A percentile compares a stretch with the other conserved stretches of the same genome.
phyloP scores from a whole-genome alignment of 2,113 vertebrate genomes.

The Nibea albiflora region DNA sequence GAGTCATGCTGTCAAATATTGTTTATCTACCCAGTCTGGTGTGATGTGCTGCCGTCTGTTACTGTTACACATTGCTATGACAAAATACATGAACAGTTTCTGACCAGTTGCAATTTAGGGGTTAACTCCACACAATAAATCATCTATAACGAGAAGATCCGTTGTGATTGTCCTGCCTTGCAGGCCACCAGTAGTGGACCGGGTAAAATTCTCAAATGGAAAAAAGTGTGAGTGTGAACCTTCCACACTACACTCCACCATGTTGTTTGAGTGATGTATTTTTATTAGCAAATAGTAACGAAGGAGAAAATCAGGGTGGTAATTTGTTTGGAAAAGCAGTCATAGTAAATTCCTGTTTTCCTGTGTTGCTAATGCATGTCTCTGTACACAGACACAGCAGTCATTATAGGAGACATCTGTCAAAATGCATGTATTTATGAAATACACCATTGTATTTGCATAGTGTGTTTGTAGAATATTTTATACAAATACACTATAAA shows the following conservation, averaged over 20 bases:
- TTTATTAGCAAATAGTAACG: constrained; percentile 12
- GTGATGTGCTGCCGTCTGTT: constrained; percentile 37
- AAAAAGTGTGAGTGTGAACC: not conserved
- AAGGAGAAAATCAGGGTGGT: constrained; percentile 11
- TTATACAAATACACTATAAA: not conserved
- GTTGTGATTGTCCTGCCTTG: not conserved
- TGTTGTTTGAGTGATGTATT: not conserved
- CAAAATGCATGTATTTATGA: not conserved
- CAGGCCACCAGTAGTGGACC: not conserved
- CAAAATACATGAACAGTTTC: constrained; percentile 35
- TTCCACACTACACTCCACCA: not conserved
- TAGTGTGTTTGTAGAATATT: not conserved
- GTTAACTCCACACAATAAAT: constrained; percentile 41
- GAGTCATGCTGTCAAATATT: constrained; percentile 58
- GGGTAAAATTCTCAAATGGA: not conserved
- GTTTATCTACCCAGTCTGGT: constrained; percentile 41
- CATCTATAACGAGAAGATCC: constrained; percentile 17
- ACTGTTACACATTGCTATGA: constrained; percentile 7
- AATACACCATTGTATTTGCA: not conserved
- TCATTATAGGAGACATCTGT: not conserved
- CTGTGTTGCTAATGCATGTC: not conserved
- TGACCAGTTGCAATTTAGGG: constrained; percentile 11
- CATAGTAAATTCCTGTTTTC: not conserved
- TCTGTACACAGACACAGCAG: not conserved
- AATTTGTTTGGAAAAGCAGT: not conserved